These are phyloP conservation scores for Carduelis carduelis DNA, from an alignment of 2,797 vertebrate genomes.

Conservation along the genomic window DNA sequence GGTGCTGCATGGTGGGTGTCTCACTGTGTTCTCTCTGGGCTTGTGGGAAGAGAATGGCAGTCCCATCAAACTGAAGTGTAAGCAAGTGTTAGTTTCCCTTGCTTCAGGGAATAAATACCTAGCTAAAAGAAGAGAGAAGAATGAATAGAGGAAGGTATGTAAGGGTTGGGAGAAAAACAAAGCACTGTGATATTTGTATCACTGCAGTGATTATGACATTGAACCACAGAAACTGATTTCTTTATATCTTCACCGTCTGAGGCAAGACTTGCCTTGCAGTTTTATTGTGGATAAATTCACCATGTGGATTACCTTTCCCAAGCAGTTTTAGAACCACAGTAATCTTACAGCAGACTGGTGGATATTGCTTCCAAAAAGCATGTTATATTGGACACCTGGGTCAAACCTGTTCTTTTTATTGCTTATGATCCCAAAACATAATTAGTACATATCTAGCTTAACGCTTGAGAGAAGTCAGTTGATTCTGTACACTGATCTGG, in stretches of 20 bases:
- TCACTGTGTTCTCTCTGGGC: not conserved
- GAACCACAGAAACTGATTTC: not conserved
- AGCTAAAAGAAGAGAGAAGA: not conserved
- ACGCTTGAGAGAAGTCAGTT: not conserved
- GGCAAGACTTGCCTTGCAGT: not conserved
- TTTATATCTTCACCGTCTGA: not conserved
- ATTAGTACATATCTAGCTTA: not conserved
- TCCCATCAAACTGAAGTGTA: not conserved
- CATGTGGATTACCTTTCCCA: not conserved
- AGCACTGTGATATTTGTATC: not conserved
- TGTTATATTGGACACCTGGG: not conserved
- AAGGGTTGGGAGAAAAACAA: not conserved
- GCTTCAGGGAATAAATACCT: not conserved
- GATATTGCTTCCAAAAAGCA: not conserved
- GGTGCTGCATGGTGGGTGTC: rapidly evolving
- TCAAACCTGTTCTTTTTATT: not conserved
- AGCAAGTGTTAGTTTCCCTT: not conserved
- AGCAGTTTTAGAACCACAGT: not conserved
- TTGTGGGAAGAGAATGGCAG: not conserved
- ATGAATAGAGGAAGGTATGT: not conserved
- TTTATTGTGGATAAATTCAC: not conserved
- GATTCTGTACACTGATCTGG: not conserved
- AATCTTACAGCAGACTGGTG: not conserved
- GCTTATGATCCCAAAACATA: not conserved
- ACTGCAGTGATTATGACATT: not conserved